Base-by-base conservation (phyloP, 2,888 invertebrate genomes). In the Stenchaetothrips biformis region DNA sequence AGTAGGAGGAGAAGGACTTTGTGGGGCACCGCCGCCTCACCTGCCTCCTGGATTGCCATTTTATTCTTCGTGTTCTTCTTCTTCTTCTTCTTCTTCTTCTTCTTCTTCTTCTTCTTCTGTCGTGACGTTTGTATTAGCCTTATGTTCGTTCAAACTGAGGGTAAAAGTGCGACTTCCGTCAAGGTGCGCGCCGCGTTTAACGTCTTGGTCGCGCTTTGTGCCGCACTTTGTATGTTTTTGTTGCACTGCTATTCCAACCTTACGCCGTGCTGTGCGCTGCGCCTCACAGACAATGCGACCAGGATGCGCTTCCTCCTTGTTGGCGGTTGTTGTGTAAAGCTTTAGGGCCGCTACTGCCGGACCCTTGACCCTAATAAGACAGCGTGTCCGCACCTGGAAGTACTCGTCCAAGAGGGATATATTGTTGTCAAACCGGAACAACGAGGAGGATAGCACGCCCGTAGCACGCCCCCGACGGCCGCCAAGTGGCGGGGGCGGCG, bases 301-400 rank as follows among this genome's bases (percentile, higher is more conserved):
- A 1, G 37, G 37, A 37, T 37, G 37, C 37, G 37, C 37, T 1
- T 37, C 37, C 37, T 37, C 37, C 37, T 37, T 37, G 37, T 37
- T 2, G 37, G 37, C 4, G 4, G 37, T 37, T 37, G 37, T 37
- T 37, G 37, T 37, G 37, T 37, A 37, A 37, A 37, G 37, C 37
- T 37, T 37, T 37, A 37, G 4, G 37, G 37, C 37, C 13, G 59
- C 59, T 59, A 18, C 53, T 49, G 8, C 21, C 67, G 67, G 67
- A 74, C 67, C 25, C 67, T 74, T 74, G 67, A 74, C 67, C 67
- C 67, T 21, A 21, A 74, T 74, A 53, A 16, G 53, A 53, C 53
- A 1, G 16, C 53, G 67, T 11, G 67, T n/a, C 37, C 67, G 67
- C 67, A 74, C 67, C 67, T 74, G 67, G 67, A 74, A 74, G 67